Conservation (phyloP, 2,888 invertebrate species). For the Mesopsocus fuscifrons region DNA sequence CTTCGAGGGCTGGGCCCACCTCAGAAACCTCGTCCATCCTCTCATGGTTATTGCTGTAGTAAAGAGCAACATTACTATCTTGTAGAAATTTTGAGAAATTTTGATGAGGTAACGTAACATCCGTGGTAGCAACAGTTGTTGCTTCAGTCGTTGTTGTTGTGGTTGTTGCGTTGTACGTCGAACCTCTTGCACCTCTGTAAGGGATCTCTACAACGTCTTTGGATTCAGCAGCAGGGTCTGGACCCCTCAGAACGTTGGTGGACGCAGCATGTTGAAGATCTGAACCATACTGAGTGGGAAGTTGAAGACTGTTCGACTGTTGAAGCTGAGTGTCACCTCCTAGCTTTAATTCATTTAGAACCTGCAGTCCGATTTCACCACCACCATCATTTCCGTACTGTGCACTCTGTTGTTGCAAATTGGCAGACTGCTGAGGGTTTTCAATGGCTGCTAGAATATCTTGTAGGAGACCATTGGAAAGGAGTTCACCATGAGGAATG, state of each 20-base stretch:
- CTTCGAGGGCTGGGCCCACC: not conserved
- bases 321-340: constrained; percentile 1
- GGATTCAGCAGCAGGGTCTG: constrained; percentile 12
- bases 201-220: constrained; percentile 7
- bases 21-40: not conserved
- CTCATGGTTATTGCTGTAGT: constrained; percentile 3
- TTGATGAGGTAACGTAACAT: not conserved
- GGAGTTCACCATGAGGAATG: constrained; percentile 50
- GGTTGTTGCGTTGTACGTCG: constrained; percentile 23
- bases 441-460: constrained; percentile 69
- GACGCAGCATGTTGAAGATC: constrained; percentile 6
- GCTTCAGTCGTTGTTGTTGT: constrained; percentile 23
- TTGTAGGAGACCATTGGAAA: constrained; percentile 59
- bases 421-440: constrained; percentile 31
- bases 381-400: not conserved
- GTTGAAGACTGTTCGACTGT: constrained; percentile 5
- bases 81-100: not conserved
- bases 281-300: constrained; percentile 4
- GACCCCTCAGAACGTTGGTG: not conserved
- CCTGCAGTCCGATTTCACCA: constrained; percentile 5
- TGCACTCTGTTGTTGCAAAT: constrained; percentile 9
- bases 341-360: not conserved
- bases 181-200: constrained; percentile 11
- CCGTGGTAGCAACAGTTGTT: not conserved
- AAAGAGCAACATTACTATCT: constrained; percentile 4